A percentile compares a stretch with the other conserved stretches of the same genome.
These are phyloP conservation scores for Cynaeus angustus DNA, from an alignment of 2,888 invertebrate genomes.

Conservation along the genomic window DNA sequence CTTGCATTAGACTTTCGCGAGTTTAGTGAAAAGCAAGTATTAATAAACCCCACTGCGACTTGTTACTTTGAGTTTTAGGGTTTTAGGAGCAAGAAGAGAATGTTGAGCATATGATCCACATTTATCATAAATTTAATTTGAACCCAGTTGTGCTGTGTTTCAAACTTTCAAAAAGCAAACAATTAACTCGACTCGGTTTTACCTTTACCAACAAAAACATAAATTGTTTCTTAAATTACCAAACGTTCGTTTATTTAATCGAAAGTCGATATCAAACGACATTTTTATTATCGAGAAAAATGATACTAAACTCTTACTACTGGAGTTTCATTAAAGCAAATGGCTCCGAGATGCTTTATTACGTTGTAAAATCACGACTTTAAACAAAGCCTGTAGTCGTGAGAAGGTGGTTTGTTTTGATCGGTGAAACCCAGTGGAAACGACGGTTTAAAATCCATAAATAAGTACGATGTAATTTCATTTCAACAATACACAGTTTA, in stretches of 20 bases:
- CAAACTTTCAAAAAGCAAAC: no score
- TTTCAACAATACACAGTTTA: not conserved
- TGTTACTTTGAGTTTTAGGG: slow-evolving; percentile 4
- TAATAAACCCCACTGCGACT: slow-evolving; percentile 12
- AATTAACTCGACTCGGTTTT: no score
- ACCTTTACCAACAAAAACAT: no score
- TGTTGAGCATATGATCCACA: not conserved
- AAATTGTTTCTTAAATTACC: slow-evolving; percentile 11
- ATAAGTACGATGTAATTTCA: slow-evolving; percentile 14
- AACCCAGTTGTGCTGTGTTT: no score
- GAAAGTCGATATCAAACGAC: slow-evolving; percentile 30
- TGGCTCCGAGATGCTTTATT: slow-evolving; percentile 9
- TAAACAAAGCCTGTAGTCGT: slow-evolving; percentile 6
- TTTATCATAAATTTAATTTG: slow-evolving; percentile 14
- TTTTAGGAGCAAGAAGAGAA: slow-evolving; percentile 4
- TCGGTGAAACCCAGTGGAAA: slow-evolving; percentile 18
- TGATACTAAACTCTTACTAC: slow-evolving; percentile 13
- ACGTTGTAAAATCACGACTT: slow-evolving; percentile 22
- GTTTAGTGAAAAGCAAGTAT: not conserved
- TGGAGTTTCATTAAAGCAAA: slow-evolving; percentile 23
- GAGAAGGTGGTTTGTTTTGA: slow-evolving; percentile 15
- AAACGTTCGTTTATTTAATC: slow-evolving; percentile 18
- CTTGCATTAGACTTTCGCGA: not conserved
- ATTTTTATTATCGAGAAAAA: slow-evolving; percentile 29
- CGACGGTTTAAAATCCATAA: slow-evolving; percentile 17